Conservation (phyloP, 2,888 invertebrate genomes). For the Netelia fuscicornis region DNA sequence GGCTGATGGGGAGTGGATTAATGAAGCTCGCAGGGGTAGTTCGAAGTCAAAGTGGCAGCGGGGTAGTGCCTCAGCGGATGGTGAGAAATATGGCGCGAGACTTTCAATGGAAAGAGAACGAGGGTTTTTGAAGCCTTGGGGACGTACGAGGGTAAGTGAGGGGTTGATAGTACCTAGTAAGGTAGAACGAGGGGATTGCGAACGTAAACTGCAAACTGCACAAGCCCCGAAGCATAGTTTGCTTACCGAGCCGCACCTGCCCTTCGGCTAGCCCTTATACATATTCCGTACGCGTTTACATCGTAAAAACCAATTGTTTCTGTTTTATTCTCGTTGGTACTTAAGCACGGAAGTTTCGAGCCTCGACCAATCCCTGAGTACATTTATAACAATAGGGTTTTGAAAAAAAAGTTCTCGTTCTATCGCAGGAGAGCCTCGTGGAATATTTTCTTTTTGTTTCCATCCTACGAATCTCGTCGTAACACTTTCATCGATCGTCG, state of each 20-base stretch:
- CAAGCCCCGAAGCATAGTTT: constrained; percentile 18
- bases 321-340: constrained; percentile 71
- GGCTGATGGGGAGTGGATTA: neutral
- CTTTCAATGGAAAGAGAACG: constrained; percentile 10
- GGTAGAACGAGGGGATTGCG: neutral
- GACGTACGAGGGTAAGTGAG: neutral
- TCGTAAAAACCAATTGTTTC: constrained; percentile 78
- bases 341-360: constrained; percentile 64
- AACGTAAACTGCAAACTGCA: constrained; percentile 20
- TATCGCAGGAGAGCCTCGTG: constrained; percentile 9
- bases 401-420: constrained; percentile 11
- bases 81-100: constrained; percentile 16
- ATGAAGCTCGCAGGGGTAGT: neutral
- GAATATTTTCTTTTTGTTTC: neutral
- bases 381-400: constrained; percentile 43
- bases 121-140: neutral
- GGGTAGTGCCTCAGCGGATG: neutral
- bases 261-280: constrained; percentile 38
- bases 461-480: neutral
- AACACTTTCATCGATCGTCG: neutral
- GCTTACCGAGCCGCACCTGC: constrained; percentile 11
- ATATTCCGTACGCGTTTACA: constrained; percentile 73
- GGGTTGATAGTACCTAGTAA: neutral
- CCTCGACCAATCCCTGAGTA: constrained; percentile 8
- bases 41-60: neutral